Evolutionary conservation across 2,888 invertebrate species (phyloP), one percentile per base, ranked within the genome.

Genomic region (Laothoe populi): DNA sequence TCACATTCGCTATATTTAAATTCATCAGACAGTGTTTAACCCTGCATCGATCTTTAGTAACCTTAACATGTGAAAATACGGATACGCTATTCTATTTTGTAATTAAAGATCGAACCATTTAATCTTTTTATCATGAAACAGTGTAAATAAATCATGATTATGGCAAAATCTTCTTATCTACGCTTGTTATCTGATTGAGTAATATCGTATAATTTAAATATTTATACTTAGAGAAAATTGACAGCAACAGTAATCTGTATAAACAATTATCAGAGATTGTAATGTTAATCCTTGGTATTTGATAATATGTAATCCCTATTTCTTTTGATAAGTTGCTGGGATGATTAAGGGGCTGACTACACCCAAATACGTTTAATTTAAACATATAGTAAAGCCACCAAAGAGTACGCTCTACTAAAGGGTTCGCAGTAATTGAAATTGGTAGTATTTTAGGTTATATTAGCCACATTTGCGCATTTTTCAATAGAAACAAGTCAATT

Each of bases 191-290:
- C 49, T 31, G 31, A 49, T 49, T 49, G 53, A 35, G 53, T 53
- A 53, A 53, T 53, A 53, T 19, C 35, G 11, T 35, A 31, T 53
- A 53, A 53, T 31, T 53, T 13, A 16, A 35, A n/a, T 16, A 44
- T 31, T 53, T 16, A 49, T 16, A 35, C 16, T 16, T 26, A 26
- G n/a, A 49, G 16, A n/a, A 31, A n/a, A 16, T 49, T 26, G 31
- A 31, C 31, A 53, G 53, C 35, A 53, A 53, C 35, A 31, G 49
- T 53, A 53, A 53, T 53, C 49, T 31, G n/a, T 19, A 8, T 31
- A 35, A 38, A 38, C 13, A 21, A 35, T 35, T 35, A 53, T 53
- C 53, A 31, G 8, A 10, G 31, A 53, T 53, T 53, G 35, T 19
- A 31, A 19, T 10, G 19, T 35, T 53, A 11, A 19, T 19, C 31